phyloP scores from a whole-genome alignment of 2,888 invertebrate species.

The Punctoribates punctum region DNA sequence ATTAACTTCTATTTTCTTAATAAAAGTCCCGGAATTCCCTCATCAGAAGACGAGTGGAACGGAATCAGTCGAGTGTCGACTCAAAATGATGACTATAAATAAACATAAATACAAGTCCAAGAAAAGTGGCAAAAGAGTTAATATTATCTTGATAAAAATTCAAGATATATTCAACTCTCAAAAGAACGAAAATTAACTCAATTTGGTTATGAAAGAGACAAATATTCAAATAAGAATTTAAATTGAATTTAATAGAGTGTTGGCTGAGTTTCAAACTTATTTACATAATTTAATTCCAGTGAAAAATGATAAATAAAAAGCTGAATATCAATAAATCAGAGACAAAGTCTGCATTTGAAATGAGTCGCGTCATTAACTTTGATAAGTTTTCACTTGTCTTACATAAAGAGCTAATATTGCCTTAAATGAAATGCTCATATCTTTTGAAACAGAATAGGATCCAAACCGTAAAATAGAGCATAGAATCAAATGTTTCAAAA shows the following conservation, averaged over 20 bases:
- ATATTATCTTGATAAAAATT: no score
- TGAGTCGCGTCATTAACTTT: background rate
- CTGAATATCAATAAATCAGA: background rate
- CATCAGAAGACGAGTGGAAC: background rate
- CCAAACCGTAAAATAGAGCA: background rate
- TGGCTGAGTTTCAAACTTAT: no score
- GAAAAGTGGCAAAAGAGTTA: no score
- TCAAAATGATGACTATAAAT: no score
- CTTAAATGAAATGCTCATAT: background rate
- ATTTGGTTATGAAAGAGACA: no score
- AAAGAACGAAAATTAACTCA: no score
- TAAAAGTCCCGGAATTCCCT: constrained; percentile 23
- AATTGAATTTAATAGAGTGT: no score
- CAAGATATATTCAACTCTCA: no score
- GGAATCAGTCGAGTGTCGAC: background rate
- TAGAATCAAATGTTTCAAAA: background rate
- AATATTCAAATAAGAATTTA: no score
- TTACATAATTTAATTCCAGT: background rate
- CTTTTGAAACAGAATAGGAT: background rate
- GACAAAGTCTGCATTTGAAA: background rate
- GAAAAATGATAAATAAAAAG: background rate
- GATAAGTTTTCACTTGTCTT: background rate
- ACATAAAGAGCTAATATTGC: background rate
- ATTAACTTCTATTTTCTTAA: constrained; percentile 27
- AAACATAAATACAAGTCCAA: no score